Base-by-base conservation (phyloP, 2,113 vertebrate genomes). In the Cygnus buccinator region DNA sequence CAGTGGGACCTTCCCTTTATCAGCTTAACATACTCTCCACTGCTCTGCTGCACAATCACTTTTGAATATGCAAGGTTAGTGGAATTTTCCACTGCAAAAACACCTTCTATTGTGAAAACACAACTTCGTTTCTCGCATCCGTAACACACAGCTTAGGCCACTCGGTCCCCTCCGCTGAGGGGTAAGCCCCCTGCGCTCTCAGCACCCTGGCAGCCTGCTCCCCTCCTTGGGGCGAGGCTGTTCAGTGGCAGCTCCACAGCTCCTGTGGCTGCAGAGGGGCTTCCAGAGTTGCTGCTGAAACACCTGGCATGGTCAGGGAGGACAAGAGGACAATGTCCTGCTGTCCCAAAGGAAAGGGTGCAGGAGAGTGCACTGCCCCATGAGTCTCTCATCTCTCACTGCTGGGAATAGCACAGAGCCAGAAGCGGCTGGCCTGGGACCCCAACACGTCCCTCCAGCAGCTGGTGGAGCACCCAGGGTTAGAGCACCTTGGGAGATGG, bases 301-400 rank as follows among this genome's bases (percentile, higher is more conserved):
- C 4, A 9, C 37, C n/a, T 1, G 1, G 33, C 1, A 0, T 28
- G n/a, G 52, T 52, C 22, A 25, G 16, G 39, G 52, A 23, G 28
- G 33, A 46, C 65, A 73, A 70, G 55, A 52, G 57, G 11, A 13
- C 33, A 9, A 21, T 44, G 29, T 44, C 16, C 26, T 58, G 7
- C 11, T 35, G 16, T 39, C 22, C 78, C 31, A 43, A 25, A 75
- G 33, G 25, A 63, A 31, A 20, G 22, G 21, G 10, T 44, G 19
- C 50, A 28, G 44, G 59, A 87, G 66, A 48, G 63, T 50, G 39
- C 29, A 37, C 33, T 91, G 70, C 23, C 20, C 39, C 4, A 0
- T 73, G 44, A 37, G 9, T 71, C 46, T 39, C 17, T 79, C 55
- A 22, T 52, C 26, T 37, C 57, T 25, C 2, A 0, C 66, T 72